Evolutionary conservation across 2,888 invertebrate species (phyloP).

Genomic region (Gymnosoma rotundatum): DNA sequence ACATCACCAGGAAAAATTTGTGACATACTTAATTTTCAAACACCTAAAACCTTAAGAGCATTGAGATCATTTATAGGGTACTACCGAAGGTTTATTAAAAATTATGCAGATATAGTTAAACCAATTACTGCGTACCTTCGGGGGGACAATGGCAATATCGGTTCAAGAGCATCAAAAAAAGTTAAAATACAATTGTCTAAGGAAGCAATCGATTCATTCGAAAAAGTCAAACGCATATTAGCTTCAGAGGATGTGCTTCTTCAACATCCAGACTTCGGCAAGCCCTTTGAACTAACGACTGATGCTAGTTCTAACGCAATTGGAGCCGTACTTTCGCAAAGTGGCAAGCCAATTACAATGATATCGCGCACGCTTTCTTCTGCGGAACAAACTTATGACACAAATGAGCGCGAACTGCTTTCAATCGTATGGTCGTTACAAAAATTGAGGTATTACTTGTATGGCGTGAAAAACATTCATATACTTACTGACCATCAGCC

Average conservation of each 20-base stretch:
- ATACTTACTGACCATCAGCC: conserved; percentile 47
- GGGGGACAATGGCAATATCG: conserved; percentile 60
- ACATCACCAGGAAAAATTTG: conserved; percentile 35
- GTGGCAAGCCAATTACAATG: background rate
- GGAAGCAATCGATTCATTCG: conserved; percentile 14
- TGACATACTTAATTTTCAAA: conserved; percentile 48
- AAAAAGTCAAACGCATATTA: conserved; percentile 24
- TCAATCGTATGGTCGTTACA: conserved; percentile 35
- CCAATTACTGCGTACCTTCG: conserved; percentile 52
- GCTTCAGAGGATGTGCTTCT: conserved; percentile 33
- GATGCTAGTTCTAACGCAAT: conserved; percentile 46
- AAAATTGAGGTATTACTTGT: conserved; percentile 32
- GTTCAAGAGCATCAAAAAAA: conserved; percentile 27
- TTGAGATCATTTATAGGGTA: conserved; percentile 48
- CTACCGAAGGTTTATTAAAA: conserved; percentile 46
- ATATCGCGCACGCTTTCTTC: conserved; percentile 5
- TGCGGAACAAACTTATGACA: conserved; percentile 32
- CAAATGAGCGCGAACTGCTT: conserved; percentile 35
- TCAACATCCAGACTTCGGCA: conserved; percentile 58
- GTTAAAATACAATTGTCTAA: conserved; percentile 23
- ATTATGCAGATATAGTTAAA: conserved; percentile 52
- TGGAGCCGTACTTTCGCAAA: conserved; percentile 44
- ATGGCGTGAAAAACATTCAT: conserved; percentile 37
- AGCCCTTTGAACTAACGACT: conserved; percentile 64
- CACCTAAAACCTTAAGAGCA: conserved; percentile 42